Evolutionary conservation across 2,888 invertebrate species (phyloP).

Genomic region (Phasia obesa): DNA sequence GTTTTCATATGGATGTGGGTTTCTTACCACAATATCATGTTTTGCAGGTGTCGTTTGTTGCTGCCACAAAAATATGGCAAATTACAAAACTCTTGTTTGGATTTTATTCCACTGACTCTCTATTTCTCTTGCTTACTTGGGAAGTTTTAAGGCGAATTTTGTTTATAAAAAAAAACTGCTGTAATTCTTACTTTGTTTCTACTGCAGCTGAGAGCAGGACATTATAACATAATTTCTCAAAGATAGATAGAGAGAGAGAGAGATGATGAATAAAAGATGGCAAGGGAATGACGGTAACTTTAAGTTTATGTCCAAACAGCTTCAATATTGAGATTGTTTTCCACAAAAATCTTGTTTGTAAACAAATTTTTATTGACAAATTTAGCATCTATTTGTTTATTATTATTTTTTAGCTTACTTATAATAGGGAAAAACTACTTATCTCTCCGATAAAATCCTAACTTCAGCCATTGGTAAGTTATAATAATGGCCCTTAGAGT

Average conservation of each 20-base stretch:
- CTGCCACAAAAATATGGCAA: not conserved
- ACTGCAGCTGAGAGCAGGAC: not conserved
- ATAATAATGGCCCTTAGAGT: no score
- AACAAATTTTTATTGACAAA: slow-evolving; percentile 49
- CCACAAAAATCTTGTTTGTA: slow-evolving; percentile 40
- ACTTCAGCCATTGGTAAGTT: no score
- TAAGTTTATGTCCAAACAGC: not conserved
- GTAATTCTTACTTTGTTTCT: slow-evolving; percentile 7
- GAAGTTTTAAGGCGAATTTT: slow-evolving; percentile 42
- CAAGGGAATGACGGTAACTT: not conserved
- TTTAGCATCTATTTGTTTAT: no score
- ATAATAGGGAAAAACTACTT: no score
- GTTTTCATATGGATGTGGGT: slow-evolving; percentile 57
- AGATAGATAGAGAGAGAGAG: not conserved
- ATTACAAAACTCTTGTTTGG: not conserved
- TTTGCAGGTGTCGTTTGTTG: slow-evolving; percentile 59
- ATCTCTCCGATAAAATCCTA: no score
- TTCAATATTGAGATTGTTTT: not conserved
- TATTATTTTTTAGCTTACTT: no score
- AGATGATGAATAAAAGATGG: not conserved
- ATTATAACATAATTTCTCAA: no score
- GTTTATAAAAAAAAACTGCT: slow-evolving; percentile 37
- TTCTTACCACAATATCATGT: slow-evolving; percentile 35
- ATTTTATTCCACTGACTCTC: slow-evolving; percentile 5
- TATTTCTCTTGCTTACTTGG: not conserved